phyloP scores from a whole-genome alignment of 2,113 vertebrate genomes.

The Polyodon spathula region DNA sequence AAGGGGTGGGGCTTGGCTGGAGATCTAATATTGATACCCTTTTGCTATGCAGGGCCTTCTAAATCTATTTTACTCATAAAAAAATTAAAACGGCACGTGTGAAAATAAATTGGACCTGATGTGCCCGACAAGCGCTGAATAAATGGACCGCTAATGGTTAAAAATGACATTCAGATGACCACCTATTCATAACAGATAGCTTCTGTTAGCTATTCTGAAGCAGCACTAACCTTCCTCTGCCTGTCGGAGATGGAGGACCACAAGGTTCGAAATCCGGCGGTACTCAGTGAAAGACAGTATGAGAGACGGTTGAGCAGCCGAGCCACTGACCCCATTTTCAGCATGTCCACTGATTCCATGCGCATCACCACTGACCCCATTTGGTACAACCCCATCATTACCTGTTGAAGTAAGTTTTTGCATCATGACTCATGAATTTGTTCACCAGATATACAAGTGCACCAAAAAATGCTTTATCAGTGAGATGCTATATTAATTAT shows the following conservation, averaged over 20 bases:
- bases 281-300: conserved; percentile 85
- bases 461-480: background rate
- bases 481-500: background rate
- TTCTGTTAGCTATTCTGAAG: background rate
- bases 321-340: conserved; percentile 49
- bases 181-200: background rate
- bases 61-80: too few species aligned
- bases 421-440: background rate
- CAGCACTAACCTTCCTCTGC: conserved; percentile 73
- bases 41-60: too few species aligned
- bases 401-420: conserved; percentile 41
- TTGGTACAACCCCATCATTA: conserved; percentile 46
- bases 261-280: conserved; percentile 83
- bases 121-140: too few species aligned
- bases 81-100: too few species aligned
- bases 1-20: too few species aligned
- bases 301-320: conserved; percentile 61
- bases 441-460: background rate
- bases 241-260: conserved; percentile 84
- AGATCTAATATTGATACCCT: too few species aligned
- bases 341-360: conserved; percentile 52
- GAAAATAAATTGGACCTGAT: too few species aligned
- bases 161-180: too few species aligned
- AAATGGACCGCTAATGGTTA: too few species aligned
- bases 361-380: conserved; percentile 51